A percentile compares a stretch with the other conserved stretches of the same genome.
phyloP scores from a whole-genome alignment of 2,797 vertebrate genomes.

The Rhodeus uyekii region DNA sequence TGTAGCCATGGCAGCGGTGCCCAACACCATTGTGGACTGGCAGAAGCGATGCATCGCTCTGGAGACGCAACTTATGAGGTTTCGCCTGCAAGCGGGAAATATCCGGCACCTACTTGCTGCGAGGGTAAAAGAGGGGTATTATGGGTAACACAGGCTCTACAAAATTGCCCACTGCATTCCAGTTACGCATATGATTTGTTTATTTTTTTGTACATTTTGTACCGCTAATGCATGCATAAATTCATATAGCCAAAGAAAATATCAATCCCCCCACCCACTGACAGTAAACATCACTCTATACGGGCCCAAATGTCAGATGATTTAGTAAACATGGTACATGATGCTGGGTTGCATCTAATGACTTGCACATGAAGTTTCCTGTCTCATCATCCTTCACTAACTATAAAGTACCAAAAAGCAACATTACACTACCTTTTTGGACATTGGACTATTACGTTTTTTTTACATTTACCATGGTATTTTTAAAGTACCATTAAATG shows the following conservation, averaged over 20 bases:
- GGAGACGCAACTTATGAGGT: conserved; percentile 92
- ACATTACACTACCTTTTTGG: neutral
- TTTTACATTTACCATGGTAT: neutral
- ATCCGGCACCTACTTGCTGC: conserved; percentile 92
- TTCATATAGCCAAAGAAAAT: neutral
- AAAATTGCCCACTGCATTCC: conserved; percentile 7
- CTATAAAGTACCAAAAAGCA: neutral
- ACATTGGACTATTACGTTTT: neutral
- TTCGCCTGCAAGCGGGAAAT: conserved; percentile 91
- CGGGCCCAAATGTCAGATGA: neutral
- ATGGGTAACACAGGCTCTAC: conserved; percentile 12
- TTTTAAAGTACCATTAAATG: neutral
- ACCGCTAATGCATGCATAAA: neutral
- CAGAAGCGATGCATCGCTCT: conserved; percentile 88
- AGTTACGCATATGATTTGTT: neutral
- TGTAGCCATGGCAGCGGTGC: conserved; percentile 46
- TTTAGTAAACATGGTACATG: neutral
- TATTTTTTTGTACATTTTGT: conserved; percentile 19
- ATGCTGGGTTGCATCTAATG: neutral
- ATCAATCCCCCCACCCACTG: neutral
- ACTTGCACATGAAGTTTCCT: neutral
- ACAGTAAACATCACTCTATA: neutral
- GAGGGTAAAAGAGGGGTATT: conserved; percentile 78
- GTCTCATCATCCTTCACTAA: neutral
- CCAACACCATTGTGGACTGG: conserved; percentile 79